phyloP scores from a whole-genome alignment of 2,113 vertebrate genomes.

The Reinhardtius hippoglossoides region DNA sequence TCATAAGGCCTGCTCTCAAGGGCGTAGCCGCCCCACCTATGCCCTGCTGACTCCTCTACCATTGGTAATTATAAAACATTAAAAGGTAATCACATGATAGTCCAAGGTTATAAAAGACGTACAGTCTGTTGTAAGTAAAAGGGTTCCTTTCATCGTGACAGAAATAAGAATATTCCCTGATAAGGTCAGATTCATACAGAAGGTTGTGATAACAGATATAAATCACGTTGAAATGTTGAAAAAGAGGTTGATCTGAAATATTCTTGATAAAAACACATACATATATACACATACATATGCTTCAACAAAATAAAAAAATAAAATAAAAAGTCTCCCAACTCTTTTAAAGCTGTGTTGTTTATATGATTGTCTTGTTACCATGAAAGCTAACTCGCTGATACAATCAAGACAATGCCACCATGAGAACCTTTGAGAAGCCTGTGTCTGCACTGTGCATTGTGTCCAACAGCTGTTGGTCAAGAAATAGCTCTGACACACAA shows the following conservation, averaged over 20 bases:
- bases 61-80: conserved; percentile 84
- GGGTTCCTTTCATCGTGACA: conserved; percentile 50
- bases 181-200: conserved; percentile 13
- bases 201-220: not conserved
- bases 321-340: not conserved
- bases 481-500: conserved; percentile 32
- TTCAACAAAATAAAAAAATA: not conserved
- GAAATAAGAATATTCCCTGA: not conserved
- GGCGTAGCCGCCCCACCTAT: conserved; percentile 78
- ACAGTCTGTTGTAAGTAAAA: conserved; percentile 66
- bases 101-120: conserved; percentile 79
- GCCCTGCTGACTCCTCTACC: conserved; percentile 78
- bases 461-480: conserved; percentile 37
- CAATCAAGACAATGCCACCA: not conserved
- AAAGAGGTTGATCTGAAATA: too few relatives aligned
- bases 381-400: not conserved
- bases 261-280: too few relatives aligned
- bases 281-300: too few relatives aligned
- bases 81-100: conserved; percentile 81
- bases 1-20: conserved; percentile 83
- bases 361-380: not conserved
- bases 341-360: not conserved
- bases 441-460: not conserved
- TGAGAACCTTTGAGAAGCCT: not conserved
- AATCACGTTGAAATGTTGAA: too few relatives aligned